Evolutionary conservation across 2,113 vertebrate species (phyloP), one percentile per base, ranked within the genome.

Genomic region (Stigmatopora nigra): DNA sequence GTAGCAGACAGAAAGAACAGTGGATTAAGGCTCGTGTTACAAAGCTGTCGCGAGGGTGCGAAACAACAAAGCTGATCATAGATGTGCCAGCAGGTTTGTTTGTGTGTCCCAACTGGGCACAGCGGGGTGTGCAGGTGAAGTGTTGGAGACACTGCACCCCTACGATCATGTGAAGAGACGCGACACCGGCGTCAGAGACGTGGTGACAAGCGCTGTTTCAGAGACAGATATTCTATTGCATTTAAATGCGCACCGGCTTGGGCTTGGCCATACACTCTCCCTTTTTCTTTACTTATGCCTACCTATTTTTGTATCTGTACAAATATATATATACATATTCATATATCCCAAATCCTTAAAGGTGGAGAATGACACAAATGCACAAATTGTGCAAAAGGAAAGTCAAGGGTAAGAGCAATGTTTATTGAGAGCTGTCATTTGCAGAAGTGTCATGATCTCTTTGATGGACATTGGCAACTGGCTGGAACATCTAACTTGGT

Each of bases 401-500:
- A 56, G 20, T 53, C 11, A 22, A 51, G n/a, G 53, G 44, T 41
- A 41, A 61, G 47, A 60, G 31, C 52, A 56, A 68, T 53, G 48
- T 46, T 65, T n/a, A 48, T 58, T 49, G 13, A 19, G 19, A 45
- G 35, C 60, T 61, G 47, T 78, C 73, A 59, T 51, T 58, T 63
- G 67, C 57, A 66, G 64, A 46, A 52, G 59, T 71, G 66, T 70
- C 2, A 31, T 16, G 71, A 82, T 73, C 35, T 25, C 57, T 61
- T 53, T 78, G 86, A 84, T 51, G 58, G 78, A 87, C 75, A 87
- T 84, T 73, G 63, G 72, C 58, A 62, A n/a, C n/a, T 19, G 69
- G 44, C n/a, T 25, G 63, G 44, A 68, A 61, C 55, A 64, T 77
- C 62, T 66, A 65, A 62, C 74, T 75, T 57, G 61, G 71, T 65